Percentiles rank a stretch among this genome's conserved stretches.
Evolutionary conservation across 2,888 invertebrate species (phyloP).

Genomic region (Caenorhabditis afra): DNA sequence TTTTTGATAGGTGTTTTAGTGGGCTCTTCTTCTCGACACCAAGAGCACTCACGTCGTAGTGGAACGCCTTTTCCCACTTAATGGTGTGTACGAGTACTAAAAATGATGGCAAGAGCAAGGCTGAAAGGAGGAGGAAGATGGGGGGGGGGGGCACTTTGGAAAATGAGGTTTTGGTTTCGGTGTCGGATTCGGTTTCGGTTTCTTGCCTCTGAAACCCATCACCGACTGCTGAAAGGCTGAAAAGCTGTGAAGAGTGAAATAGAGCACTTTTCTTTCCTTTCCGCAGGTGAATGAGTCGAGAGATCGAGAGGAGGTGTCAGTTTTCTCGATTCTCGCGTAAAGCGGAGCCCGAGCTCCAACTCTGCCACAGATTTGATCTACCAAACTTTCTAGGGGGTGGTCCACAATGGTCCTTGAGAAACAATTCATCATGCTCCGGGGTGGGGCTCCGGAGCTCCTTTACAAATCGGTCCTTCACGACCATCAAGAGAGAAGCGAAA

Average conservation of each 20-base stretch:
- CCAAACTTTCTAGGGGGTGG: neutral
- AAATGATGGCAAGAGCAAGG: neutral
- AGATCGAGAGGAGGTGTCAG: too few species aligned
- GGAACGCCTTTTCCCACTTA: conserved; percentile 9
- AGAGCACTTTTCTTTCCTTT: too few species aligned
- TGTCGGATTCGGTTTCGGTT: neutral
- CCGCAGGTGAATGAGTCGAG: too few species aligned
- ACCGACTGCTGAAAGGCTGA: too few species aligned
- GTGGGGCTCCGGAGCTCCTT: too few species aligned
- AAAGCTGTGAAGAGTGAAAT: too few species aligned
- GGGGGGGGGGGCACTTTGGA: conserved; percentile 10
- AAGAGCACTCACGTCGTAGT: conserved; percentile 14
- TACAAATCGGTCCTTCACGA: conserved; percentile 1
- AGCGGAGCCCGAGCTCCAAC: too few species aligned
- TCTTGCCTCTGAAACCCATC: too few species aligned
- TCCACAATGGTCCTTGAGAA: conserved; percentile 41
- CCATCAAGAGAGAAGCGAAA: conserved; percentile 15
- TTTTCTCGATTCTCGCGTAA: too few species aligned
- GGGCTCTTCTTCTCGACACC: conserved; percentile 2
- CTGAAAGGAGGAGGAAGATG: neutral
- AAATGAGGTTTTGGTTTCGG: neutral
- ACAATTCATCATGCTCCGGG: conserved; percentile 55
- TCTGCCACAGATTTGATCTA: too few species aligned
- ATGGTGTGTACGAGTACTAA: conserved; percentile 24
- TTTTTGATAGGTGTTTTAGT: conserved; percentile 59